Evolutionary conservation across 1,140 invertebrate species (phyloP).

Genomic region (Triops longicaudatus): DNA sequence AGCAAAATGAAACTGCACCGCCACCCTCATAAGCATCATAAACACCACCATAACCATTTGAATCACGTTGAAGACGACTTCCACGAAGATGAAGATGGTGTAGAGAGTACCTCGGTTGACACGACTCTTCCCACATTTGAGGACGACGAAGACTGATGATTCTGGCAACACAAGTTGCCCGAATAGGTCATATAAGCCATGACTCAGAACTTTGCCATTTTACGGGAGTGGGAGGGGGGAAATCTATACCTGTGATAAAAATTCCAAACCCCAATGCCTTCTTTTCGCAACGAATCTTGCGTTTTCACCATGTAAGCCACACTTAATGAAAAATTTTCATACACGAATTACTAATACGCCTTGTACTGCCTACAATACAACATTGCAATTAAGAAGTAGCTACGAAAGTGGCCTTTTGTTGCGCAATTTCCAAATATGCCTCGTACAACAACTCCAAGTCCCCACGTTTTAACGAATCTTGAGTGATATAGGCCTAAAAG

Average conservation of each 20-base stretch:
- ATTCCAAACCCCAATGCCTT: neutral
- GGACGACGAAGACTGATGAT: neutral
- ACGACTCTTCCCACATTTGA: neutral
- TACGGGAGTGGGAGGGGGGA: neutral
- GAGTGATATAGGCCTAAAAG: constrained; percentile 45
- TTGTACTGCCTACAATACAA: constrained; percentile 4
- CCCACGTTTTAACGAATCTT: constrained; percentile 49
- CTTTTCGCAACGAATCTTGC: neutral
- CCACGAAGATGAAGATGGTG: neutral
- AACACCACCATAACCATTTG: neutral
- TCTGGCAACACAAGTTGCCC: neutral
- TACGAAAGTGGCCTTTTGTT: constrained; percentile 39
- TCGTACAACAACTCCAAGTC: constrained; percentile 55
- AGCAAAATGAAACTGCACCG: neutral
- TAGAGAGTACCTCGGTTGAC: neutral
- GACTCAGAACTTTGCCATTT: neutral
- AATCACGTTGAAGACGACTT: neutral
- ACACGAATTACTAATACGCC: neutral
- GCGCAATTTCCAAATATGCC: constrained; percentile 51
- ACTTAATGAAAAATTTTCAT: neutral
- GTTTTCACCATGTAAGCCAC: neutral
- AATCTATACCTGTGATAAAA: constrained; percentile 2
- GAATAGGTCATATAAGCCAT: neutral
- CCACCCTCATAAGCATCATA: neutral
- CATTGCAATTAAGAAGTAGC: neutral